Percentiles rank a stretch among this genome's conserved stretches.
Evolutionary conservation across 2,888 invertebrate genomes (phyloP).

Genomic region (Caenorhabditis virilis): DNA sequence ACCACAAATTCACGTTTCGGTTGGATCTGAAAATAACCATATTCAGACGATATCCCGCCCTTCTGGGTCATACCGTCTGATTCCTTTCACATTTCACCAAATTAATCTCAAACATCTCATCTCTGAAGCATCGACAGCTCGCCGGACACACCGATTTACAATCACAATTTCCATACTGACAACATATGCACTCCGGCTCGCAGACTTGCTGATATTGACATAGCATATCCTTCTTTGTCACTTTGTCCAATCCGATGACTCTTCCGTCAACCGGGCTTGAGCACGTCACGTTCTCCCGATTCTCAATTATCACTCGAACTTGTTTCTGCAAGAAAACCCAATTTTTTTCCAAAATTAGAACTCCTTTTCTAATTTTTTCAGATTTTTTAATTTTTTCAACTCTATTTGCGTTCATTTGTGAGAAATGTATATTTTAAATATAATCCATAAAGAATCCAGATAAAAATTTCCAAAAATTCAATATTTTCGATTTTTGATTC

Average conservation of each 20-base stretch:
- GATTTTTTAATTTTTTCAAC: no score
- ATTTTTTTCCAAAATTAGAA: no score
- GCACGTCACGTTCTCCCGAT: conserved; percentile 83
- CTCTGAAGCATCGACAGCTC: conserved; percentile 86
- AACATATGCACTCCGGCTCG: conserved; percentile 85
- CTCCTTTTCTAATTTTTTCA: background rate
- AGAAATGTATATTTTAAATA: no score
- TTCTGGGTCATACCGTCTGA: conserved; percentile 3
- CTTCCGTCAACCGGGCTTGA: conserved; percentile 77
- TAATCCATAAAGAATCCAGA: no score
- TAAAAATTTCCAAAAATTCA: no score
- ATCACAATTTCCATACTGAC: conserved; percentile 88
- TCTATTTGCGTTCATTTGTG: no score
- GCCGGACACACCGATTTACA: conserved; percentile 89
- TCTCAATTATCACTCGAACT: conserved; percentile 77
- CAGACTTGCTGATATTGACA: conserved; percentile 74
- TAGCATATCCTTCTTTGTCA: conserved; percentile 50
- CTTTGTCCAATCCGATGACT: conserved; percentile 13
- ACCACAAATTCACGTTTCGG: conserved; percentile 61
- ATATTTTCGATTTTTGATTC: no score
- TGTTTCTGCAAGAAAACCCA: conserved; percentile 6
- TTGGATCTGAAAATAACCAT: conserved; percentile 4
- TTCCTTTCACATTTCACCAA: conserved; percentile 56
- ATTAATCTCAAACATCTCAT: conserved; percentile 80
- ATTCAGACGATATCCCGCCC: no score